Evolutionary conservation across 2,888 invertebrate species (phyloP), one percentile per base, ranked within the genome.

Genomic region (Xestia c-nigrum): DNA sequence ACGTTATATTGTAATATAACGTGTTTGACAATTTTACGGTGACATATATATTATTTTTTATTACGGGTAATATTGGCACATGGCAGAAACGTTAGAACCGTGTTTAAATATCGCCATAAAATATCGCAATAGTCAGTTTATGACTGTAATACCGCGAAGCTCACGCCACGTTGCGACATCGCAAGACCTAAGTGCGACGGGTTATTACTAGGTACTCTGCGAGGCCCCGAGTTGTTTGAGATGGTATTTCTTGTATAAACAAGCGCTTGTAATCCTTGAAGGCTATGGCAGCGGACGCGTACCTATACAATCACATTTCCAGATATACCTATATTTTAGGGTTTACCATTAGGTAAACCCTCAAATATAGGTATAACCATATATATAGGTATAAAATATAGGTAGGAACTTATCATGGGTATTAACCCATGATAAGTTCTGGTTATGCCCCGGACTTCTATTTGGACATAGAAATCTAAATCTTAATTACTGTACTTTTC

Each of bases 131-230:
- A 76, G 31, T 14, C n/a, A 50, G 21, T 67, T 61, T 72, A 68
- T 40, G 67, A 61, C 67, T 61, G 73, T 73, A 77, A 72, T 81
- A 63, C 21, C 43, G 24, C 57, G 40, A 24, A 68, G 64, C 31
- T 72, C 66, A 69, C 40, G 57, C 52, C 50, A 31, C 46, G 14
- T 84, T 76, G 64, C 64, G 71, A 83, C 59, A 83, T 68, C 43
- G 9, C 52, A 4, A 63, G 46, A 47, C 24, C 31, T 52, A 38
- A 50, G 59, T 50, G 57, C 61, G 57, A 57, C 50, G n/a, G 14
- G 64, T 57, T 55, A 71, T 64, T 64, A 64, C 14, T 59, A 31
- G 31, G 31, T 31, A 59, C 31, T 59, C 16, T 31, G 31, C 16
- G 31, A 16, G 59, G 59, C 16, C 16, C 16, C 16, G 24, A 57